Evolutionary conservation across 2,797 vertebrate species (phyloP).

Genomic region (Enoplosus armatus): DNA sequence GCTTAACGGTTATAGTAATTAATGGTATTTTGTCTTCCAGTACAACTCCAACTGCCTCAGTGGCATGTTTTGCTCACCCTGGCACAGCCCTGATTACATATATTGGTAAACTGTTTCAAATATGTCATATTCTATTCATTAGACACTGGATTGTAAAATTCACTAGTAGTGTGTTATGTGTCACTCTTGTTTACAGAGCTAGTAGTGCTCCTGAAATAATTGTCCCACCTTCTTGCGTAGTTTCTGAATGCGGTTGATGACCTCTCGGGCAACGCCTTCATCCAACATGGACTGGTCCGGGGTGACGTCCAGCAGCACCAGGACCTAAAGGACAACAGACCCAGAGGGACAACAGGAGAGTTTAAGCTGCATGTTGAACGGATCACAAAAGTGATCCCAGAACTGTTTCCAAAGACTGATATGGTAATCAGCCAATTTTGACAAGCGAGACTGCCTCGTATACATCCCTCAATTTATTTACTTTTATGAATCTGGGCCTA

Average conservation of each 20-base stretch:
- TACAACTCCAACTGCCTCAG: slow-evolving; percentile 2
- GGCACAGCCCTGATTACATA: slow-evolving; percentile 41
- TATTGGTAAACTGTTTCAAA: slow-evolving; percentile 36
- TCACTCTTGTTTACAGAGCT: slow-evolving; percentile 48
- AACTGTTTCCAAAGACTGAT: not conserved
- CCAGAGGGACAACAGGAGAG: not conserved
- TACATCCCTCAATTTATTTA: too few species aligned
- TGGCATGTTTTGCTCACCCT: slow-evolving; percentile 39
- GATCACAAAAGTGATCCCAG: not conserved
- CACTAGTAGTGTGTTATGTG: slow-evolving; percentile 63
- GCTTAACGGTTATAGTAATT: not conserved
- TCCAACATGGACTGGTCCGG: slow-evolving; percentile 98
- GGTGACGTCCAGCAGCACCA: slow-evolving; percentile 93
- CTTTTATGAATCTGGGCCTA: not conserved
- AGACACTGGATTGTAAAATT: slow-evolving; percentile 71
- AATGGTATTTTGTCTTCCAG: slow-evolving; percentile 2
- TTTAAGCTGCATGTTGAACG: not conserved
- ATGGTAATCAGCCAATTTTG: not conserved
- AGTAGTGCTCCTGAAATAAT: slow-evolving; percentile 52
- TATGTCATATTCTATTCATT: slow-evolving; percentile 53
- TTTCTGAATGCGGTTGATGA: slow-evolving; percentile 99
- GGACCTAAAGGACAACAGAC: slow-evolving; percentile 82
- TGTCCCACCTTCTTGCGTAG: slow-evolving; percentile 95
- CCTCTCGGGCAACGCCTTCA: slow-evolving; percentile 96
- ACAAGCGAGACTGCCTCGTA: not conserved